Evolutionary conservation across 1,140 invertebrate species (phyloP).

Genomic region (Subanguina moxae): DNA sequence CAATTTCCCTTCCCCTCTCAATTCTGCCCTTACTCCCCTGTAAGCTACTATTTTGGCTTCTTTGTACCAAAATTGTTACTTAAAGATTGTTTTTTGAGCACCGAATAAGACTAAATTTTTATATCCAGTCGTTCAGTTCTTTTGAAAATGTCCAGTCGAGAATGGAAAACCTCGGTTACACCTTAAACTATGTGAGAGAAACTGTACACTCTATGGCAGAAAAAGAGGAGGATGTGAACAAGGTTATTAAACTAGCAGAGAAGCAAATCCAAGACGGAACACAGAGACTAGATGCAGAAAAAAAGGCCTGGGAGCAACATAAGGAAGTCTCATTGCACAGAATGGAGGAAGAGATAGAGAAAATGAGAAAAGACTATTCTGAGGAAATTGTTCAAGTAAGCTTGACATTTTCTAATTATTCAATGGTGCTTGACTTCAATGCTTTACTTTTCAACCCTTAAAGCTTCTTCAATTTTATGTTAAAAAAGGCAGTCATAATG

Average conservation of each 20-base stretch:
- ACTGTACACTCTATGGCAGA: conserved; percentile 20
- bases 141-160: conserved; percentile 25
- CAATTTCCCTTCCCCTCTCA: too few relatives aligned
- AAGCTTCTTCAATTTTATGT: not conserved
- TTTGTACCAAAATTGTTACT: too few relatives aligned
- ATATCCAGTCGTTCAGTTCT: conserved; percentile 15
- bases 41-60: too few relatives aligned
- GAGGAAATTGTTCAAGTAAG: conserved; percentile 34
- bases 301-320: conserved; percentile 15
- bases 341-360: conserved; percentile 35
- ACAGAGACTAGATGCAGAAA: conserved; percentile 27
- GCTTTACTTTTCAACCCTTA: not conserved
- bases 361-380: conserved; percentile 30
- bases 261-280: not conserved
- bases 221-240: conserved; percentile 25
- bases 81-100: too few relatives aligned
- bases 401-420: not conserved
- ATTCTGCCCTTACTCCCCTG: too few relatives aligned
- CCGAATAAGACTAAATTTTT: too few relatives aligned
- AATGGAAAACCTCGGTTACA: conserved; percentile 29
- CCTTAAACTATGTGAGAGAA: conserved; percentile 19
- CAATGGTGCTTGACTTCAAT: not conserved
- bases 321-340: conserved; percentile 11
- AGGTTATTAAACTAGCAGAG: conserved; percentile 21
- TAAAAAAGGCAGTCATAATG: not conserved